Evolutionary conservation across 2,797 vertebrate species (phyloP).

Genomic region (Cirrhinus molitorella): DNA sequence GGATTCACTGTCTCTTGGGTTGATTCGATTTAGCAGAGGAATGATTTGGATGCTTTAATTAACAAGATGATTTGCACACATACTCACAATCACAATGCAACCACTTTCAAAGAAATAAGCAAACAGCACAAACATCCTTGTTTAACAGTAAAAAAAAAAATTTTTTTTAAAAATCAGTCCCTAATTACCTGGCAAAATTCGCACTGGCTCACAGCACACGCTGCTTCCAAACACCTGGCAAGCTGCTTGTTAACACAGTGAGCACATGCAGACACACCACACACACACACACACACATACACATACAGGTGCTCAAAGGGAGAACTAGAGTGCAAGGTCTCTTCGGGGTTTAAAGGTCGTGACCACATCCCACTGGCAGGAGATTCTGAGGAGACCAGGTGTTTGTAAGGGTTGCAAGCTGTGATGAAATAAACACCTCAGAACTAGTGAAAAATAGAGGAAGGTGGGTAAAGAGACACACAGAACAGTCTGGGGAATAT

Average conservation of each 20-base stretch:
- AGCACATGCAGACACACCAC: neutral
- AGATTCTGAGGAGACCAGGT: constrained; percentile 25
- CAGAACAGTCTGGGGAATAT: neutral
- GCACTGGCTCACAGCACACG: constrained; percentile 17
- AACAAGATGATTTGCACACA: constrained; percentile 20
- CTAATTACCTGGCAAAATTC: constrained; percentile 45
- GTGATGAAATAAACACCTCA: constrained; percentile 6
- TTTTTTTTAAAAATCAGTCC: neutral
- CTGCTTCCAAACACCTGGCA: constrained; percentile 41
- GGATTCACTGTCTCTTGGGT: constrained; percentile 5
- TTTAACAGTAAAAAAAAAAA: neutral
- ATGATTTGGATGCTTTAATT: constrained; percentile 39
- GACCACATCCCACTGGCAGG: constrained; percentile 30
- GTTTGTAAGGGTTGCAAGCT: constrained; percentile 8
- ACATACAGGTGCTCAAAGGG: constrained; percentile 7
- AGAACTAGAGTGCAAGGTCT: constrained; percentile 15
- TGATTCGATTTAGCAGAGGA: constrained; percentile 11
- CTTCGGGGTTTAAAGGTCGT: constrained; percentile 39
- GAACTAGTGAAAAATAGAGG: neutral
- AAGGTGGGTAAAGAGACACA: neutral
- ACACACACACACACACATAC: constrained; percentile 29
- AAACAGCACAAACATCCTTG: constrained; percentile 29
- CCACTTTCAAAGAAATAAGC: constrained; percentile 10
- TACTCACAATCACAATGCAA: constrained; percentile 3
- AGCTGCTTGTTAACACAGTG: constrained; percentile 41